These are phyloP conservation scores for Patella caerulea DNA, from an alignment of 2,888 invertebrate genomes.

Conservation along the genomic window DNA sequence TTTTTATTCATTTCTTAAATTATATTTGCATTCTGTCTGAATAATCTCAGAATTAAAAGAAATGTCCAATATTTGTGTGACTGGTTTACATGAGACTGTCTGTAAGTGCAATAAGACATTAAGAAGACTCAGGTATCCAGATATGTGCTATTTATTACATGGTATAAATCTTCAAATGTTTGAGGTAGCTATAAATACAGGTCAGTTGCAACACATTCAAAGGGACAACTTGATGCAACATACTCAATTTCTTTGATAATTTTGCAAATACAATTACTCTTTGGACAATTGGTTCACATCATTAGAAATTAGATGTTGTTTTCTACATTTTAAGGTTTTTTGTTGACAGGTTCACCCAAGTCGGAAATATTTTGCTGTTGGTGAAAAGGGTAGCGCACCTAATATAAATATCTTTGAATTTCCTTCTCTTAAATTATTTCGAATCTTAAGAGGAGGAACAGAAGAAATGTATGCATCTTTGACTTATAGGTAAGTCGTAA, in stretches of 20 bases:
- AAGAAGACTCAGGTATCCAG: no score
- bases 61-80: no score
- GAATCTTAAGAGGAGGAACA: slow-evolving; percentile 84
- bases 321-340: background rate
- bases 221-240: background rate
- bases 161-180: no score
- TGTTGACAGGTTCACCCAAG: slow-evolving; percentile 72
- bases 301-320: background rate
- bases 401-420: slow-evolving; percentile 87
- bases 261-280: background rate
- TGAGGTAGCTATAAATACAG: no score
- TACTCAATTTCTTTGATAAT: background rate
- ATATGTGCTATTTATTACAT: no score
- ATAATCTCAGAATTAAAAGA: no score
- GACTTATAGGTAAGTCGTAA: slow-evolving; percentile 68
- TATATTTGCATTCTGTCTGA: no score
- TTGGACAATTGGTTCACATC: background rate
- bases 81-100: no score
- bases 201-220: no score
- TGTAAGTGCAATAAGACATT: no score
- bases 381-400: slow-evolving; percentile 83
- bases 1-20: slow-evolving; percentile 21
- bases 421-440: slow-evolving; percentile 83
- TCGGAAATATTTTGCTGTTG: slow-evolving; percentile 83
- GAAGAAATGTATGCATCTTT: slow-evolving; percentile 81